Evolutionary conservation across 1,140 invertebrate species (phyloP).

Genomic region (Drosophila grimshawi): DNA sequence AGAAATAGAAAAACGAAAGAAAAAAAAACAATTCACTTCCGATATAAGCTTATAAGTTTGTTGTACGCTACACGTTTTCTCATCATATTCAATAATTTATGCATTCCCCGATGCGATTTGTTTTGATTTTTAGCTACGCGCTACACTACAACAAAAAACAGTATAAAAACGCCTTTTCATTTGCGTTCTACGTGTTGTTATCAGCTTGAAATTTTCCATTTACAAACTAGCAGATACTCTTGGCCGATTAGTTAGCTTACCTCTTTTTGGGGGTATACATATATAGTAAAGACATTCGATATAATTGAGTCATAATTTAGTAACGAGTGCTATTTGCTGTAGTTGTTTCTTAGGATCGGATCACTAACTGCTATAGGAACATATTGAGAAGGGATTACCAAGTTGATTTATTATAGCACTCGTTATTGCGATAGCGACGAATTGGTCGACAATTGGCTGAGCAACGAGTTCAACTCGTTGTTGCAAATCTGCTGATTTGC

Average conservation of each 20-base stretch:
- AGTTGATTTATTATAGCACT: not conserved
- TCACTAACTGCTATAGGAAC: conserved; percentile 1
- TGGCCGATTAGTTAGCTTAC: not conserved
- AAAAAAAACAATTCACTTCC: conserved; percentile 28
- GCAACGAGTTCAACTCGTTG: not conserved
- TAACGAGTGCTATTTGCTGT: not conserved
- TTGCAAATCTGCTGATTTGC: not conserved
- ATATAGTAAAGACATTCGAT: no score
- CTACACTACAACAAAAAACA: not conserved
- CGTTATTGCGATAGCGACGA: not conserved
- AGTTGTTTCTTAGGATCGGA: not conserved
- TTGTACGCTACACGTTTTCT: conserved; percentile 24
- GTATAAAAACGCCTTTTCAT: conserved; percentile 1
- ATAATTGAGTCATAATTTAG: not conserved
- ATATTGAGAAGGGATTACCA: not conserved
- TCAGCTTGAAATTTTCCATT: conserved; percentile 4
- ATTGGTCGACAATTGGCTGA: not conserved
- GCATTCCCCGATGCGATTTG: conserved; percentile 62
- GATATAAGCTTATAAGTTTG: conserved; percentile 20
- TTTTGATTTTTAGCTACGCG: conserved; percentile 20
- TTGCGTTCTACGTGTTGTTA: conserved; percentile 9
- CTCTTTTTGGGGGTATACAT: no score
- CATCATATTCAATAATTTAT: conserved; percentile 62
- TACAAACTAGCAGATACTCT: not conserved
- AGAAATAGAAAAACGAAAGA: conserved; percentile 4